Percentiles rank a stretch among this genome's conserved stretches.
Conservation (phyloP, 2,888 invertebrate species). For the Flabesymbios commensalis region DNA sequence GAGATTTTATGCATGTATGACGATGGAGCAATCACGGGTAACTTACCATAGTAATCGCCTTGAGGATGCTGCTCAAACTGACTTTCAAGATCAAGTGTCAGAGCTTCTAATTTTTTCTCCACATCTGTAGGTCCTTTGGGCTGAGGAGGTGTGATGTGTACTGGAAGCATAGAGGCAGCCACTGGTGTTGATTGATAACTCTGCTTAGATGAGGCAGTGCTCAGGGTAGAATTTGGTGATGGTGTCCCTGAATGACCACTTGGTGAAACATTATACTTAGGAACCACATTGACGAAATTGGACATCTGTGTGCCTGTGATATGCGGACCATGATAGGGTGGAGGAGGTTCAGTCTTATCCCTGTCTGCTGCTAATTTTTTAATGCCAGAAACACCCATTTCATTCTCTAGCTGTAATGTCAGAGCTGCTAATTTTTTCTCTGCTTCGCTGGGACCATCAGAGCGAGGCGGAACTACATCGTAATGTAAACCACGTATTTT, state of each 20-base stretch:
- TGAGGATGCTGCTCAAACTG: constrained; percentile 95
- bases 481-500: constrained; percentile 29
- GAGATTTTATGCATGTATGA: too few species aligned
- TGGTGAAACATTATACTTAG: constrained; percentile 5
- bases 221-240: constrained; percentile 12
- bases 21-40: too few species aligned
- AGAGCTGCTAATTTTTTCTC: constrained; percentile 56
- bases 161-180: constrained; percentile 70
- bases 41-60: constrained; percentile 93
- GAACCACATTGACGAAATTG: constrained; percentile 2
- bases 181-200: constrained; percentile 7
- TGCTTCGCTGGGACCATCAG: constrained; percentile 35
- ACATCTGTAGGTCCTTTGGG: constrained; percentile 88
- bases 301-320: constrained; percentile 44
- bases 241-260: neutral
- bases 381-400: constrained; percentile 28
- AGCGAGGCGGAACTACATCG: constrained; percentile 30
- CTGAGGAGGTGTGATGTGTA: constrained; percentile 86
- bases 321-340: constrained; percentile 59
- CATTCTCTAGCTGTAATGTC: constrained; percentile 50
- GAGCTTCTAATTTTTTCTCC: constrained; percentile 88
- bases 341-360: constrained; percentile 34
- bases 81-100: constrained; percentile 88
- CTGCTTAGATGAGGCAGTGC: constrained; percentile 7
- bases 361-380: neutral